A percentile compares a stretch with the other conserved stretches of the same genome.
Conservation (phyloP, 1,140 invertebrate species). For the Lordiphosa stackelbergi region DNA sequence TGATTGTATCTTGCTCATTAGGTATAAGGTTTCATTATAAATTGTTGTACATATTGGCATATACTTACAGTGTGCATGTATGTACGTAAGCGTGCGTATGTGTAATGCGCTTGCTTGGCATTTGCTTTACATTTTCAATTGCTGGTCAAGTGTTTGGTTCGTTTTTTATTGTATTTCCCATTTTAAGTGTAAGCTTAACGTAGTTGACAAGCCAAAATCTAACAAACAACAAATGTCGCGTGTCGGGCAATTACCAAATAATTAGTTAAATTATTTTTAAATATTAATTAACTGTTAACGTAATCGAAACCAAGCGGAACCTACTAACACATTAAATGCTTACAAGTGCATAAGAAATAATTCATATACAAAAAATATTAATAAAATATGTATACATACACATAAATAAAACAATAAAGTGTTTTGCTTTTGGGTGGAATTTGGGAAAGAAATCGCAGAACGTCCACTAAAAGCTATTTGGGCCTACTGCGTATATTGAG, state of each 20-base stretch:
- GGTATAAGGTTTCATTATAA: slow-evolving; percentile 39
- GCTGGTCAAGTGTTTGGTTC: slow-evolving; percentile 56
- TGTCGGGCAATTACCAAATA: slow-evolving; percentile 66
- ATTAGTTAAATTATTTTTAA: slow-evolving; percentile 71
- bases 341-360: slow-evolving; percentile 15
- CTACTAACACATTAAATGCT: slow-evolving; percentile 28
- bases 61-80: slow-evolving; percentile 1
- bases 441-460: neutral
- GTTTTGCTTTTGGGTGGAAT: neutral
- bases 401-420: slow-evolving; percentile 16
- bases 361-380: slow-evolving; percentile 35
- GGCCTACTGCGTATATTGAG: too few relatives aligned
- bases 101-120: slow-evolving; percentile 38
- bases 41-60: slow-evolving; percentile 6
- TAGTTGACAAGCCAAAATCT: slow-evolving; percentile 15
- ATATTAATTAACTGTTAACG: slow-evolving; percentile 51
- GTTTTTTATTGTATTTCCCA: neutral
- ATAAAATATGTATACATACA: slow-evolving; percentile 47
- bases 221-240: slow-evolving; percentile 15
- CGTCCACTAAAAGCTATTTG: too few relatives aligned
- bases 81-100: slow-evolving; percentile 1
- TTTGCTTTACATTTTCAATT: slow-evolving; percentile 50
- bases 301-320: slow-evolving; percentile 47
- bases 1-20: slow-evolving; percentile 62
- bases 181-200: slow-evolving; percentile 11